These are phyloP conservation scores for Adineta ricciae DNA, from an alignment of 2,888 invertebrate genomes.

Conservation along the genomic window DNA sequence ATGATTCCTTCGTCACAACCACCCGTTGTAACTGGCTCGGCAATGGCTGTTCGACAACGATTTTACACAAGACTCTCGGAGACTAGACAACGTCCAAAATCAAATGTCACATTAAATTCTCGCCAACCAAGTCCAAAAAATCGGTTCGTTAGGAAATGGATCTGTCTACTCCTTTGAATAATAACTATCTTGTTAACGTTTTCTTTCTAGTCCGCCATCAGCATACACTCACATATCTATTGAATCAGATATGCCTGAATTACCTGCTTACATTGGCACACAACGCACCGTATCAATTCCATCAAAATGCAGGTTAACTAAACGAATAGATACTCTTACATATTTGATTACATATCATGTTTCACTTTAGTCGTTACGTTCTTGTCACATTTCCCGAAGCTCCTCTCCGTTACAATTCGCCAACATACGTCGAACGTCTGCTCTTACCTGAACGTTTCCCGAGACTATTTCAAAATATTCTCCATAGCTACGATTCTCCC, in stretches of 20 bases:
- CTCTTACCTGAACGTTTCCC: not conserved
- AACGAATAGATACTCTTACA: too few relatives aligned
- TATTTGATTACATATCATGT: too few relatives aligned
- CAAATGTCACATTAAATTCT: not conserved
- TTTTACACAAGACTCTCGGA: not conserved
- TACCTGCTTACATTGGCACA: not conserved
- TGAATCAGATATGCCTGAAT: not conserved
- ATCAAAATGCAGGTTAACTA: not conserved
- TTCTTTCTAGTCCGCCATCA: not conserved
- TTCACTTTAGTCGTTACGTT: constrained; percentile 11
- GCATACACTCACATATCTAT: not conserved
- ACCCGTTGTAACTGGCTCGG: not conserved
- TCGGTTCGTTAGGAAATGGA: not conserved
- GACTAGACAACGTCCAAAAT: not conserved
- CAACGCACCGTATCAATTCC: not conserved
- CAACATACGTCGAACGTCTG: constrained; percentile 7
- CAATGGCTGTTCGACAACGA: not conserved
- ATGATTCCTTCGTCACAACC: not conserved
- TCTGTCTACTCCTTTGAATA: too few relatives aligned
- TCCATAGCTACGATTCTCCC: not conserved
- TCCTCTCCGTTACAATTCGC: not conserved
- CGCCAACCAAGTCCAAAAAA: not conserved
- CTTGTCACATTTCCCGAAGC: constrained; percentile 1
- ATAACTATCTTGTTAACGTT: too few relatives aligned
- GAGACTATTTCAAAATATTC: not conserved